Percentiles rank a stretch among this genome's conserved stretches.
phyloP scores from a whole-genome alignment of 2,797 vertebrate species.

The Amazona ochrocephala region DNA sequence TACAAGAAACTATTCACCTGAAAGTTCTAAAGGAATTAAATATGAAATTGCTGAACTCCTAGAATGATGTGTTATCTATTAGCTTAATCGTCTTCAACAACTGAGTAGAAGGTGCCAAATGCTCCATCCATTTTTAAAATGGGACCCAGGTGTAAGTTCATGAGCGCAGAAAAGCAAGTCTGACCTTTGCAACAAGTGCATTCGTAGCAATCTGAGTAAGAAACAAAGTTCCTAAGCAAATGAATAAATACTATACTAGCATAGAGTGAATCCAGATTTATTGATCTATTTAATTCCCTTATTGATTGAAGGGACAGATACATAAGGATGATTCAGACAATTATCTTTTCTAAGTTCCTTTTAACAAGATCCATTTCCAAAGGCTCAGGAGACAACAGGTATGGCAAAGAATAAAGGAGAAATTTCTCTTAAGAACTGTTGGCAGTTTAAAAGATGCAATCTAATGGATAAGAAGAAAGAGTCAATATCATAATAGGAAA shows the following conservation, averaged over 20 bases:
- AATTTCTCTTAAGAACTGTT: background rate
- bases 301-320: background rate
- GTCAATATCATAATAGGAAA: background rate
- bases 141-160: background rate
- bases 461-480: background rate
- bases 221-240: background rate
- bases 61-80: background rate
- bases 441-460: background rate
- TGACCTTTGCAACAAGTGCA: background rate
- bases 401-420: background rate
- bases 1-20: background rate
- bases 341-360: background rate
- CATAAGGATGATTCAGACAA: background rate
- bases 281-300: background rate
- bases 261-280: background rate
- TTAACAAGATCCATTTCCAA: background rate
- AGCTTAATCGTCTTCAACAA: background rate
- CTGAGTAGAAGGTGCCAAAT: background rate
- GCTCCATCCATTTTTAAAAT: background rate
- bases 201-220: background rate
- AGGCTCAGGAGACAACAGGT: background rate
- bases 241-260: background rate
- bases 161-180: background rate
- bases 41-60: background rate
- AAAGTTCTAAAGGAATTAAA: background rate